Evolutionary conservation across 2,797 vertebrate species (phyloP).

Genomic region (Petrocephalus schoutedeni): DNA sequence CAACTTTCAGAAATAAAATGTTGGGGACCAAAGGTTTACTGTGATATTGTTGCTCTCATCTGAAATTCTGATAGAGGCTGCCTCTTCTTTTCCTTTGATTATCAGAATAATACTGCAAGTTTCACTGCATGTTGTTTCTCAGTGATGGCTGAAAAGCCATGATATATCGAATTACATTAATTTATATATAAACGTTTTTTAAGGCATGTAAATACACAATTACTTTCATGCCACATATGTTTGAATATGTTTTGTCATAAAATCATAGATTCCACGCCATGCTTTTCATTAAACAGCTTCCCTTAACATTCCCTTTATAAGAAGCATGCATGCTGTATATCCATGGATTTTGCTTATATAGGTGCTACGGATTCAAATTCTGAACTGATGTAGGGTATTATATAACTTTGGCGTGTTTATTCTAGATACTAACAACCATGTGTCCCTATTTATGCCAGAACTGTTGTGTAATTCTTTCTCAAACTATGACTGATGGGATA

Average conservation of each 20-base stretch:
- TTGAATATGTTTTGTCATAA: conserved; percentile 3
- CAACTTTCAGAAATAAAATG: conserved; percentile 7
- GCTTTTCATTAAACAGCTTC: background rate
- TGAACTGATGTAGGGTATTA: background rate
- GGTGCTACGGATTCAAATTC: background rate
- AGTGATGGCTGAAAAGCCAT: background rate
- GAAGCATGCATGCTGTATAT: background rate
- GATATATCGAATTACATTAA: background rate
- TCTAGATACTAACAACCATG: background rate
- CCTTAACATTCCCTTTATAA: background rate
- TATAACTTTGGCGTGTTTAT: background rate
- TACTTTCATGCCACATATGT: background rate
- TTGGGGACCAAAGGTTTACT: conserved; percentile 7
- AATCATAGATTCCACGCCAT: conserved; percentile 6
- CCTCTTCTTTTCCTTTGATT: background rate
- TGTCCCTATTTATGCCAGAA: background rate
- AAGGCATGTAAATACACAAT: background rate
- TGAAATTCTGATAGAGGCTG: background rate
- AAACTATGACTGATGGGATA: conserved; percentile 1
- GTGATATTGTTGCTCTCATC: conserved; percentile 8
- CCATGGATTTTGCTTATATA: background rate
- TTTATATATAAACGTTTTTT: background rate
- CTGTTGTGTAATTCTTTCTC: background rate
- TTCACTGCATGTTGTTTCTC: background rate
- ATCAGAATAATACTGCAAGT: background rate